Evolutionary conservation across 2,797 vertebrate species (phyloP), one percentile per base, ranked within the genome.

Genomic region (Alcedo quadribrachys): DNA sequence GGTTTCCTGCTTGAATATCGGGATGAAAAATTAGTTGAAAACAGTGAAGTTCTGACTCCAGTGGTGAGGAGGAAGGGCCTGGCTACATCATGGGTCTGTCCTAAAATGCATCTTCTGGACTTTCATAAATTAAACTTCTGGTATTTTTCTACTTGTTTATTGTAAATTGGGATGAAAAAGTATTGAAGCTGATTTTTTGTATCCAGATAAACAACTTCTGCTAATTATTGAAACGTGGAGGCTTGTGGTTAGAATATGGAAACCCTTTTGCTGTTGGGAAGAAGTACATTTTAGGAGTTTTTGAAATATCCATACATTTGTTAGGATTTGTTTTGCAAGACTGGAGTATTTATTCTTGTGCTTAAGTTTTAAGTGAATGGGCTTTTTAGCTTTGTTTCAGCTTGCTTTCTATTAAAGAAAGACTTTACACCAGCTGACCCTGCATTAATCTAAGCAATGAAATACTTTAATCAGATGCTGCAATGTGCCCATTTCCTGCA

Each of bases 391-490:
- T 90, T 76, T 91, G n/a, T 89, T 92, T 89, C 63, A 69, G 67
- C 50, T 92, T 89, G 63, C 67, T 90, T 85, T 87, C 57, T 93
- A 21, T 89, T 94, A 82, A 87, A 92, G 80, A 79, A 91, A 89
- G 81, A 60, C 81, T 93, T 85, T 91, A 84, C 61, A 46, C 67
- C 57, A 91, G 80, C 82, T 91, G 87, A 94, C 89, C 77, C 45
- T 79, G 27, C 53, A 67, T 90, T 96, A 95, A 88, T 96, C 77
- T 84, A 60, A 91, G 60, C 50, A 92, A 88, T 80, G 89, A 93
- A 93, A 94, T 70, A 50, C 91, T 91, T 92, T 86, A 96, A 94
- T 95, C 92, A 95, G 85, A 86, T 88, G 78, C 68, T 94, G 89
- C 90, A 86, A 65, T 68, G 83, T 90, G 68, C 91, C 87, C 46